Evolutionary conservation across 64 coral and sea anemone species (phyloP).

Genomic region (Acropora yongei): DNA sequence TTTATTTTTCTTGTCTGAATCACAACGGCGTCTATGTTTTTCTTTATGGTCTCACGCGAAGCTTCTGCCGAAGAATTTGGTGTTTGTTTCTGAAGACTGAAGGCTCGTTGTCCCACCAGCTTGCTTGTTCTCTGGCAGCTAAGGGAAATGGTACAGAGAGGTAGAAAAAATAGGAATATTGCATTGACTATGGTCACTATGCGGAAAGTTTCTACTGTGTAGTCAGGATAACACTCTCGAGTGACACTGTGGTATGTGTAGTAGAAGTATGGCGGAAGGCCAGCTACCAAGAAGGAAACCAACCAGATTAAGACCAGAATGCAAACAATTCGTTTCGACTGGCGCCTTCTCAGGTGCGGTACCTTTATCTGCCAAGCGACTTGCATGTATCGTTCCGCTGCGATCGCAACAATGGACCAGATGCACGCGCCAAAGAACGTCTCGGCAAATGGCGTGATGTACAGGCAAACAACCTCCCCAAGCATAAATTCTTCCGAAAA

Average conservation of each 20-base stretch:
- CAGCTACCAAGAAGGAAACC: constrained; percentile 5
- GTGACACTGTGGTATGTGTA: background rate
- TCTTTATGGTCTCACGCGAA: background rate
- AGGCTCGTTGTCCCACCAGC: background rate
- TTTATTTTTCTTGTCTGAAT: constrained; percentile 60
- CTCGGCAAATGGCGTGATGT: constrained; percentile 16
- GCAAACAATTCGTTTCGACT: constrained; percentile 23
- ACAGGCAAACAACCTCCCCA: constrained; percentile 30
- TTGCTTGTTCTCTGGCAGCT: constrained; percentile 38
- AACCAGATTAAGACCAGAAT: constrained; percentile 54
- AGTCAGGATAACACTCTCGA: too few relatives aligned
- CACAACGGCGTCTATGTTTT: constrained; percentile 22
- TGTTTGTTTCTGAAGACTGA: background rate
- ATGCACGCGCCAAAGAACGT: constrained; percentile 50
- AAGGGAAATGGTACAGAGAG: constrained; percentile 36
- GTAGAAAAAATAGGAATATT: constrained; percentile 40
- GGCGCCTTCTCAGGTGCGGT: background rate
- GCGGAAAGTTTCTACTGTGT: background rate
- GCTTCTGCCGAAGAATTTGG: background rate
- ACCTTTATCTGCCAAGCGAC: constrained; percentile 13
- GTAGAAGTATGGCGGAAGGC: constrained; percentile 8
- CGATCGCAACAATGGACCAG: constrained; percentile 64
- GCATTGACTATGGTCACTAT: background rate
- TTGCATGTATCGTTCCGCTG: constrained; percentile 52
- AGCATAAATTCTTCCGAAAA: background rate